Percentiles rank a stretch among this genome's conserved stretches.
Evolutionary conservation across 2,113 vertebrate species (phyloP).

Genomic region (Lophura nycthemera): DNA sequence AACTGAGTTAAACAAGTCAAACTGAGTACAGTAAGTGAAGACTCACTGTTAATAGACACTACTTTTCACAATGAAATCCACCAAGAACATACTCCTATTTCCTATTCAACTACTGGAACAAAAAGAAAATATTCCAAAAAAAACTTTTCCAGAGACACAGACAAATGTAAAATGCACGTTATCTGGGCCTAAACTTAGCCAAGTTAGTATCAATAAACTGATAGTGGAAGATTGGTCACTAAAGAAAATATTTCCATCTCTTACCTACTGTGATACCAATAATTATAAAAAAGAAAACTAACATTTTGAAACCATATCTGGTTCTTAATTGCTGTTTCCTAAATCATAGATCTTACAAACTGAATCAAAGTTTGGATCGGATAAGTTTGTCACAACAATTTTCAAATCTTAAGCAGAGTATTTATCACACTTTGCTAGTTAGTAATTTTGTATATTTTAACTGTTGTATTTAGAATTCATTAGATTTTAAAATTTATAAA

Average conservation of each 20-base stretch:
- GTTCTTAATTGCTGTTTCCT: neutral
- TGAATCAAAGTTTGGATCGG: neutral
- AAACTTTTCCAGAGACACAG: neutral
- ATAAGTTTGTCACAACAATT: neutral
- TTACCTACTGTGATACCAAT: neutral
- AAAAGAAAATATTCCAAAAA: neutral
- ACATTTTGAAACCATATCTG: neutral
- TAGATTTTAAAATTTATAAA: neutral
- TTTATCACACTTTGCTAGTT: neutral
- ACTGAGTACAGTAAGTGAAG: constrained; percentile 25
- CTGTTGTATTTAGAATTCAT: neutral
- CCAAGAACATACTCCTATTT: neutral
- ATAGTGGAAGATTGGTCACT: neutral
- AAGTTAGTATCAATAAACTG: neutral
- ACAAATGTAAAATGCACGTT: neutral
- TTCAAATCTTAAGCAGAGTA: neutral
- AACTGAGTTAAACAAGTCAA: constrained; percentile 7
- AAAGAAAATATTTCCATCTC: neutral
- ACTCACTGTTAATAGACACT: neutral
- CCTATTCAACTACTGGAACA: neutral
- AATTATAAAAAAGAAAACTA: neutral
- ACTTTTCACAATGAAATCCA: neutral
- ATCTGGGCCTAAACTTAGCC: neutral
- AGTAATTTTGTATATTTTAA: neutral
- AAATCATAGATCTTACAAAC: neutral